A percentile compares a stretch with the other conserved stretches of the same genome.
Conservation (phyloP, 2,113 vertebrate species). For the Lamprotornis superbus region DNA sequence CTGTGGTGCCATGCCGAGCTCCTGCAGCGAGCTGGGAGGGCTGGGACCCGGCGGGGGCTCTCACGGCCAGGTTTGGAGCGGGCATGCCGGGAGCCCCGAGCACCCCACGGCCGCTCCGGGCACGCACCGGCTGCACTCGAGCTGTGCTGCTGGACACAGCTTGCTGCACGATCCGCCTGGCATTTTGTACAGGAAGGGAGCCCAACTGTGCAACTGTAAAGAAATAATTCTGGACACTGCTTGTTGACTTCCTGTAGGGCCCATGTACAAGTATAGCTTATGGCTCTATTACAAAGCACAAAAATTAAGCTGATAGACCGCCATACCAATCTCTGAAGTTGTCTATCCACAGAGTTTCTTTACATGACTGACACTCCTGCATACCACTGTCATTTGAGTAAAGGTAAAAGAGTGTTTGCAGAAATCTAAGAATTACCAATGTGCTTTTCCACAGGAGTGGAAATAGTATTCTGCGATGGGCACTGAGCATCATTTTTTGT, state of each 20-base stretch:
- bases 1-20: fast-evolving
- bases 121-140: fast-evolving
- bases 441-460: neutral
- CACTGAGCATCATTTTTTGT: neutral
- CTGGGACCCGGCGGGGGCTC: fast-evolving
- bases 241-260: neutral
- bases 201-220: neutral
- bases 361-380: neutral
- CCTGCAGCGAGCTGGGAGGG: neutral
- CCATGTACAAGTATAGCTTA: neutral
- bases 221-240: neutral
- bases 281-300: neutral
- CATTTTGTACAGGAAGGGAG: neutral
- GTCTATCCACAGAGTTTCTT: neutral
- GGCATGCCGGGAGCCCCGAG: fast-evolving
- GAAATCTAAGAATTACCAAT: neutral
- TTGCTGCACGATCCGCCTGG: fast-evolving
- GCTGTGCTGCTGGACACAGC: fast-evolving
- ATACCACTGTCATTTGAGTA: neutral
- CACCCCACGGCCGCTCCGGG: fast-evolving
- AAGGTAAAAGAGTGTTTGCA: neutral
- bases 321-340: neutral
- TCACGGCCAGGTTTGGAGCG: neutral
- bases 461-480: neutral
- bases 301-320: neutral